phyloP scores from a whole-genome alignment of 2,888 invertebrate genomes.

The Stenurella melanura region DNA sequence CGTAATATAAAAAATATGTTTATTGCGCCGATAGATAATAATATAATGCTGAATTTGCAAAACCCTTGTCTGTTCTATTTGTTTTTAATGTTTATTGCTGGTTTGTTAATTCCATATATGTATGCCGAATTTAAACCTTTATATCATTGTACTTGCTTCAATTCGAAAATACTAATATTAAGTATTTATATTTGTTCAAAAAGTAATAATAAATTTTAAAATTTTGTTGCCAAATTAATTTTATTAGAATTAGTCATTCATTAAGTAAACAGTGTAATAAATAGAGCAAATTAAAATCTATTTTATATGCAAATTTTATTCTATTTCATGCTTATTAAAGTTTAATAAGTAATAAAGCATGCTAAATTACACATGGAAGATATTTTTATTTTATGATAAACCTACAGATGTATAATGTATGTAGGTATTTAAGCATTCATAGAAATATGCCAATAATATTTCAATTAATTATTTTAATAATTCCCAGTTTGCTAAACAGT shows the following conservation, averaged over 20 bases:
- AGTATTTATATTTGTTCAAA: neutral
- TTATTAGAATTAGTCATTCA: slow-evolving; percentile 14
- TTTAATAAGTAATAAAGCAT: neutral
- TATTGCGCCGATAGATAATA: neutral
- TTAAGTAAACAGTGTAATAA: slow-evolving; percentile 6
- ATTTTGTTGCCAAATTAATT: slow-evolving; percentile 1
- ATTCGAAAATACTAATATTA: neutral
- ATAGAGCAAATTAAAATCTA: slow-evolving; percentile 1
- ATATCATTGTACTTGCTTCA: neutral
- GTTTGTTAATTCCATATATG: neutral
- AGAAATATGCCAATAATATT: too few species aligned
- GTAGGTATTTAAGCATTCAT: too few species aligned
- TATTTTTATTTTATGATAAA: neutral
- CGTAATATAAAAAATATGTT: slow-evolving; percentile 60
- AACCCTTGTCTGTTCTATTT: neutral
- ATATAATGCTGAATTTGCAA: slow-evolving; percentile 39
- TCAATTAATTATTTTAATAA: too few species aligned
- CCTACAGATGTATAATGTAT: neutral
- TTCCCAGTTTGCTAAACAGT: too few species aligned
- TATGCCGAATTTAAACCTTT: neutral
- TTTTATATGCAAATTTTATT: neutral
- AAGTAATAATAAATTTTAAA: neutral
- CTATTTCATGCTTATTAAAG: neutral
- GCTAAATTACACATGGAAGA: neutral
- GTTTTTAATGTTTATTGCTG: neutral